Percentiles rank a stretch among this genome's conserved stretches.
Evolutionary conservation across 2,113 vertebrate species (phyloP).

Genomic region (Trogon melanurus): DNA sequence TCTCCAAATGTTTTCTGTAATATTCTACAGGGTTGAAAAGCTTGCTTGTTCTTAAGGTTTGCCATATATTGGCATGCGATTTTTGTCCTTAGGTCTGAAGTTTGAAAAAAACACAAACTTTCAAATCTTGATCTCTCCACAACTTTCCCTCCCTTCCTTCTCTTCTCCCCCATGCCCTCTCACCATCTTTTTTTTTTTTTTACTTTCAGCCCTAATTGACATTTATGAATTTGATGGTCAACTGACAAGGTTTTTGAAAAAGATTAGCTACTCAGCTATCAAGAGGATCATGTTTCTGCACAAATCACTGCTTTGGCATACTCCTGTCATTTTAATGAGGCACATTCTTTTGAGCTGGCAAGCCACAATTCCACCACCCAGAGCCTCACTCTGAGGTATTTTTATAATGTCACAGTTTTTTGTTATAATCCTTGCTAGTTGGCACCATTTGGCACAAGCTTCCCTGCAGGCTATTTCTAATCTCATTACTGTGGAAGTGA

Average conservation of each 20-base stretch:
- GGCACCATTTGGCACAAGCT: conserved; percentile 62
- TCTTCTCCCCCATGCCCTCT: not conserved
- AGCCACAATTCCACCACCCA: conserved; percentile 49
- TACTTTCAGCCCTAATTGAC: not conserved
- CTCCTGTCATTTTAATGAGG: conserved; percentile 63
- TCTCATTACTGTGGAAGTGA: conserved; percentile 71
- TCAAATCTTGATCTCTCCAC: not conserved
- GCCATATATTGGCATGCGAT: not conserved
- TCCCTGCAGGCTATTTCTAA: conserved; percentile 74
- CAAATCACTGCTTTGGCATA: conserved; percentile 32
- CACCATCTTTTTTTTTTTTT: not conserved
- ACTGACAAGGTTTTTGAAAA: conserved; percentile 36
- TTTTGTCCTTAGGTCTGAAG: not conserved
- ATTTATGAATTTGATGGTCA: conserved; percentile 54
- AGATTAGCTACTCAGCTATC: conserved; percentile 37
- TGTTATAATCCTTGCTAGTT: conserved; percentile 72
- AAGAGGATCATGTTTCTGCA: conserved; percentile 46
- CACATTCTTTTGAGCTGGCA: conserved; percentile 64
- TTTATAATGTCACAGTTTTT: conserved; percentile 72
- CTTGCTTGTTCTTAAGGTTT: not conserved
- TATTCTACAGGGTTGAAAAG: not conserved
- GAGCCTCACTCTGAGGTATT: conserved; percentile 68
- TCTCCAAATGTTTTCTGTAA: not conserved
- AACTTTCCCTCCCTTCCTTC: accelerated
- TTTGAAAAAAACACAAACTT: not conserved